Conservation (phyloP, 1,140 invertebrate genomes). For the Acromyrmex charruanus region DNA sequence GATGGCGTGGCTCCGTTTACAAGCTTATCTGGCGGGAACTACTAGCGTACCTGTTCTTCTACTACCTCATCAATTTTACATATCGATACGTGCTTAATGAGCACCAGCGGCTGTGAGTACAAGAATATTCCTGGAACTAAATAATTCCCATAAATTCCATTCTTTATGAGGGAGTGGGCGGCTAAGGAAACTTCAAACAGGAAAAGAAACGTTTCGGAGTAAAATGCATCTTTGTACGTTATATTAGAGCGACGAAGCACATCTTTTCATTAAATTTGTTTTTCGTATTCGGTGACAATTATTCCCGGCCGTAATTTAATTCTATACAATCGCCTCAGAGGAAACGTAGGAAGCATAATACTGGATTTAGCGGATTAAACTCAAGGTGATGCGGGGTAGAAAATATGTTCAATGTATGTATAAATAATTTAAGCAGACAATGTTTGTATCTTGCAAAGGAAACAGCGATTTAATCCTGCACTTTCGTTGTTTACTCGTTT, state of each 20-base stretch:
- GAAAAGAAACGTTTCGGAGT: neutral
- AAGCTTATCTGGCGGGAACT: slow-evolving; percentile 98
- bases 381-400: slow-evolving; percentile 7
- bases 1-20: slow-evolving; percentile 99
- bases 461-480: neutral
- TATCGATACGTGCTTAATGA: slow-evolving; percentile 95
- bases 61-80: slow-evolving; percentile 94
- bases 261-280: slow-evolving; percentile 19
- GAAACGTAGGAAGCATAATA: slow-evolving; percentile 18
- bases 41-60: slow-evolving; percentile 94
- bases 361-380: neutral
- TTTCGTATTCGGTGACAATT: neutral
- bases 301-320: slow-evolving; percentile 2
- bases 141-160: slow-evolving; percentile 15
- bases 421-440: neutral
- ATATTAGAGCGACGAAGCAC: neutral
- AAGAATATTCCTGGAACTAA: slow-evolving; percentile 45
- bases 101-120: slow-evolving; percentile 93
- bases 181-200: slow-evolving; percentile 9
- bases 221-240: slow-evolving; percentile 39
- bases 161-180: slow-evolving; percentile 17
- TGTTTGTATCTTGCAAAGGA: neutral
- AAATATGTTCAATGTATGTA: neutral
- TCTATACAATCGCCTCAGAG: neutral
- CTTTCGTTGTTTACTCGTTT: neutral